These are phyloP conservation scores for Distichodus sexfasciatus DNA, from an alignment of 2,797 vertebrate genomes.

Conservation along the genomic window DNA sequence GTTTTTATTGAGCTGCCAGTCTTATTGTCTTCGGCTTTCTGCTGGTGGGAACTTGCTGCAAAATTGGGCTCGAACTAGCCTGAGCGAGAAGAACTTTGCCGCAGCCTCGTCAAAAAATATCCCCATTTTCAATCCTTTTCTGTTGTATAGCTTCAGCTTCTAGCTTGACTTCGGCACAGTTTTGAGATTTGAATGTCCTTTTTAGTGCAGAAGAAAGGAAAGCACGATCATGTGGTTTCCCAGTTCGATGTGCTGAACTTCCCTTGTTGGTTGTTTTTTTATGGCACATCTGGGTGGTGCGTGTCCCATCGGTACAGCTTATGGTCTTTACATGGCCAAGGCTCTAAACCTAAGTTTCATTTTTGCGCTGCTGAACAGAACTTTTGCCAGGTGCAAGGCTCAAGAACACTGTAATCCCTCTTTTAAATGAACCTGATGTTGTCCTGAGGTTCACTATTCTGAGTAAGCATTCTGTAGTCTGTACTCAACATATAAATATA, in stretches of 20 bases:
- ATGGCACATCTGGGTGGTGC: no score
- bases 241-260: background rate
- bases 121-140: slow-evolving; percentile 19
- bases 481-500: background rate
- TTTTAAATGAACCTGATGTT: no score
- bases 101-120: slow-evolving; percentile 1
- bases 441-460: no score
- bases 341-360: background rate
- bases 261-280: background rate
- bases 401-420: background rate
- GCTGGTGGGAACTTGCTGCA: slow-evolving; percentile 18
- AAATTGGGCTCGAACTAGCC: slow-evolving; percentile 24
- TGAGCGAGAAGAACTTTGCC: slow-evolving; percentile 26
- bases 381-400: background rate
- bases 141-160: background rate
- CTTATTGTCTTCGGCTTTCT: slow-evolving; percentile 45
- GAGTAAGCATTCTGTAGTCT: no score
- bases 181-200: no score
- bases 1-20: slow-evolving; percentile 47
- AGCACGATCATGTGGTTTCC: background rate
- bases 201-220: background rate
- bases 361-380: background rate
- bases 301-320: no score
- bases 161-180: background rate
- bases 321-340: background rate